Base-by-base conservation (phyloP, 2,797 vertebrate species). In the Chromobotia macracanthus region DNA sequence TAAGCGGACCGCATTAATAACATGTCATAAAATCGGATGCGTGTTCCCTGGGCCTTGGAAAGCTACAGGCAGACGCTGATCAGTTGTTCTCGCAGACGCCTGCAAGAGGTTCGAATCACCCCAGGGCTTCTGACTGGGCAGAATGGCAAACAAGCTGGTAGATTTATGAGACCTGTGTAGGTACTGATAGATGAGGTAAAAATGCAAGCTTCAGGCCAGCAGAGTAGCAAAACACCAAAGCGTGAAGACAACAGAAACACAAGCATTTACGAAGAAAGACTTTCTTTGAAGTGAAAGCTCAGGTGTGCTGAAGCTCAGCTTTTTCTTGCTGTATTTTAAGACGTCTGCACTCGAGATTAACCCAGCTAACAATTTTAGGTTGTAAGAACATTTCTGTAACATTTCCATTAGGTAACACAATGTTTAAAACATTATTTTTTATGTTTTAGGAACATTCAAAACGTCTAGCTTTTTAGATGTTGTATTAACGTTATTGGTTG, bases 121-220 rank as follows among this genome's bases (percentile, higher is more conserved):
- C 80, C 19, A 56, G 63, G 73, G 80, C 80, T 66, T 53, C 21
- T 8, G 74, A 68, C 44, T 66, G 79, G 80, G 80, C 72, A 72
- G 50, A 58, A 72, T 50, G 58, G 75, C 77, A 82, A 84, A 85
- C 82, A 73, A 82, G 79, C 72, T 46, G 64, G 31, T 58, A 74
- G 82, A 85, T 83, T 81, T 74, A 85, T 81, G 72, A 82, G 73
- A 44, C 60, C 35, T 28, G 48, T 46, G 64, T 60, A 46, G 5
- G 41, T 71, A 46, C 75, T 63, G 73, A 80, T 72, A 84, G 44
- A 83, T 71, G 75, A 80, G 68, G 79, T 78, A 77, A 84, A 83
- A 83, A 84, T 69, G 71, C 66, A 79, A 83, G 67, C 63, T 77
- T 83, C 66, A 75, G 72, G 75, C 31, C 71, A 71, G 68, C 21